These are phyloP conservation scores for Poecile atricapillus DNA, from an alignment of 2,113 vertebrate genomes.

Conservation along the genomic window DNA sequence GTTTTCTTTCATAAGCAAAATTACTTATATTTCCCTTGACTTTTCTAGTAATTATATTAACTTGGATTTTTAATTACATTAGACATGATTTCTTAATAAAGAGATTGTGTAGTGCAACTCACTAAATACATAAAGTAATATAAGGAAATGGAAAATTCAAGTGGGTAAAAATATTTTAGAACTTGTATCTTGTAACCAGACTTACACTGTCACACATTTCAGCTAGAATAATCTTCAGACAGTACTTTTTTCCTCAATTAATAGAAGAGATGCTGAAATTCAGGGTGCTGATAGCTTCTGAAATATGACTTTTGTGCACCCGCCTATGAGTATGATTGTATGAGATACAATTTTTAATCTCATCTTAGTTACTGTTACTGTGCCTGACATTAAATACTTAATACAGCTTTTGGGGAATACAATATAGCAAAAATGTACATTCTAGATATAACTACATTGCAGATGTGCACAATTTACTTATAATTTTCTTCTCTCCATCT, in stretches of 20 bases:
- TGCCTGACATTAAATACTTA: not conserved
- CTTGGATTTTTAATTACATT: not conserved
- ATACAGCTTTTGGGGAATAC: not conserved
- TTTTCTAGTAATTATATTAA: not conserved
- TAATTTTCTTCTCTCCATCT: not conserved
- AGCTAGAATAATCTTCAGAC: not conserved
- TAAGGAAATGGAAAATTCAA: not conserved
- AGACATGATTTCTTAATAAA: not conserved
- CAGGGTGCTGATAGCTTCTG: not conserved
- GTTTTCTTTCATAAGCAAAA: not conserved
- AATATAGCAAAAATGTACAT: not conserved
- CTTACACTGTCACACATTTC: not conserved
- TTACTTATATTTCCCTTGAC: not conserved
- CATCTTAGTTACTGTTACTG: not conserved
- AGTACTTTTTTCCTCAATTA: not conserved
- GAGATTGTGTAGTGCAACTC: not conserved
- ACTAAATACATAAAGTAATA: not conserved
- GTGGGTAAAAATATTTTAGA: not conserved
- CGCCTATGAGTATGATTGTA: not conserved
- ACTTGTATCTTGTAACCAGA: not conserved
- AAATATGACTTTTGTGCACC: not conserved
- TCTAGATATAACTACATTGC: not conserved
- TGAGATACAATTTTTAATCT: not conserved
- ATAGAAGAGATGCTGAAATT: not conserved
- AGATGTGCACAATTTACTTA: not conserved